Evolutionary conservation across 2,797 vertebrate genomes (phyloP), one percentile per base, ranked within the genome.

Genomic region (Hydrocynus forskahlii): DNA sequence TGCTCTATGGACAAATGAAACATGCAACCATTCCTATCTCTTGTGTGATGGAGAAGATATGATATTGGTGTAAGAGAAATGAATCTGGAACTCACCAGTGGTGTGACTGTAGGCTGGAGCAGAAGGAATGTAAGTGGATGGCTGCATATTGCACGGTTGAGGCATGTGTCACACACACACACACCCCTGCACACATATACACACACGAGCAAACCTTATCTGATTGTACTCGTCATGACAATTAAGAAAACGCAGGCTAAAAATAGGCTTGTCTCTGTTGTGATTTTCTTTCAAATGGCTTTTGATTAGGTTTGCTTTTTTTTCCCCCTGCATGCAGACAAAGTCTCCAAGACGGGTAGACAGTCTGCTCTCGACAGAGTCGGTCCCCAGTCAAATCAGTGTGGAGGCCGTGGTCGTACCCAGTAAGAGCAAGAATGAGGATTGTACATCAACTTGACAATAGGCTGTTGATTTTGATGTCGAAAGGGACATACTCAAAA

Each of bases 171-270:
- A 17, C 66, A 35, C 66, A n/a, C 74, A 43, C 64, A 16, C 59
- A 66, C 60, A 63, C 40, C 75, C 54, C 50, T 52, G 62, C 62
- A 59, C 74, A 74, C 38, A 25, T 60, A 76, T 19, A 60, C 69
- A 48, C 71, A 35, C 75, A 25, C 45, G 35, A 35, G 79, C 78
- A 83, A 85, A 79, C 82, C 87, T 90, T 92, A 94, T 94, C 91
- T 90, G 92, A 93, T 91, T 91, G 88, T 92, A 85, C 89, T 91
- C 90, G 89, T 90, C 90, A 91, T 91, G 88, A 89, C 90, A 91
- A 93, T 94, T 94, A 94, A 92, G 87, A 92, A 88, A 88, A 89
- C 80, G 74, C 79, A 23, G 78, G 87, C 89, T 92, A 91, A 92
- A 92, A 90, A 92, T 92, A 92, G 88, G 54, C 38, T 74, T 45